Evolutionary conservation across 2,113 vertebrate genomes (phyloP).

Genomic region (Muntiacus muntjak): DNA sequence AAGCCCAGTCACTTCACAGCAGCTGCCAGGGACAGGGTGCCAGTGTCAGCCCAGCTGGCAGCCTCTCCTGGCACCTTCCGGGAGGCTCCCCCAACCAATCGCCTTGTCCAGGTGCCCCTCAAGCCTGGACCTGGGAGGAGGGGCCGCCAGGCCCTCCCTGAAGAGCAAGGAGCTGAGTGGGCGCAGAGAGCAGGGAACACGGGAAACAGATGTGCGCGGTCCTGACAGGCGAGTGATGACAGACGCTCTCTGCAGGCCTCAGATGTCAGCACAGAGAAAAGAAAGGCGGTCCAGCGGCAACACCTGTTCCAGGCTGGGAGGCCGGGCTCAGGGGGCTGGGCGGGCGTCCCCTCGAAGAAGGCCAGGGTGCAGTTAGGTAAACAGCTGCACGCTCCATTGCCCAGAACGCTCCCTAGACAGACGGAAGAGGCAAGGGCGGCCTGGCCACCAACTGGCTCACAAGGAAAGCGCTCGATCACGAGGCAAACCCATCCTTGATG

Average conservation of each 20-base stretch:
- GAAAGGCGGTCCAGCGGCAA: neutral
- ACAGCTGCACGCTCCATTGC: neutral
- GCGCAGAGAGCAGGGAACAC: slow-evolving; percentile 28
- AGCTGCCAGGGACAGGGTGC: neutral
- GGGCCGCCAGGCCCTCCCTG: neutral
- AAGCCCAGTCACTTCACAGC: neutral
- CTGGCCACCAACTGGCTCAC: neutral
- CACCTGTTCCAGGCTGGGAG: slow-evolving; percentile 78
- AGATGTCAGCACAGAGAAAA: slow-evolving; percentile 69
- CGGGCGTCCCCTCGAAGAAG: neutral
- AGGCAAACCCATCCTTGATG: neutral
- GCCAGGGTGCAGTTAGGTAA: neutral
- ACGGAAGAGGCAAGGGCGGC: neutral
- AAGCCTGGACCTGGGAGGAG: neutral
- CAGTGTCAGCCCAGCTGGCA: neutral
- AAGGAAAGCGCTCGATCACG: neutral
- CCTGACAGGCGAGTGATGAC: slow-evolving; percentile 67
- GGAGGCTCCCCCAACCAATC: neutral
- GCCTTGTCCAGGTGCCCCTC: neutral
- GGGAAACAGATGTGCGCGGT: slow-evolving; percentile 76
- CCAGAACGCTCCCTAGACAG: neutral
- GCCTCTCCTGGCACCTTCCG: neutral
- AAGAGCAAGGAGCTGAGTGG: neutral
- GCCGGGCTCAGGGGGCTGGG: neutral
- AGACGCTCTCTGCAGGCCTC: slow-evolving; percentile 69